A percentile compares a stretch with the other conserved stretches of the same genome.
phyloP scores from a whole-genome alignment of 2,888 invertebrate species.

The Beris chalybata region DNA sequence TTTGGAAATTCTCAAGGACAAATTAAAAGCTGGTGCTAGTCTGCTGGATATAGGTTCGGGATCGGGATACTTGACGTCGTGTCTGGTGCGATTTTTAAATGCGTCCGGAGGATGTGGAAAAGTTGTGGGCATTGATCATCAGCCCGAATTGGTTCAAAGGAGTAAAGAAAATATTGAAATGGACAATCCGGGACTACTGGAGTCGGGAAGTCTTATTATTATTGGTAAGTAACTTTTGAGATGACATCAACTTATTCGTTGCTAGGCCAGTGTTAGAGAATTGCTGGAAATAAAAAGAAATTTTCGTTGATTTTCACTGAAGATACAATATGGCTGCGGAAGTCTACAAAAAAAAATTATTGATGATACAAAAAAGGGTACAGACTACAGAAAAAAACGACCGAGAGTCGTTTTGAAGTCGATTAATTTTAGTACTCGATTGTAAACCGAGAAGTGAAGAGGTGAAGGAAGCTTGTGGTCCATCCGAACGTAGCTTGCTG shows the following conservation, averaged over 20 bases:
- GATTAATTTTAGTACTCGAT: too few relatives aligned
- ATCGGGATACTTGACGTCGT: constrained; percentile 89
- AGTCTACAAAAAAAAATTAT: too few relatives aligned
- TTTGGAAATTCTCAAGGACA: constrained; percentile 78
- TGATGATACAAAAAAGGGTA: too few relatives aligned
- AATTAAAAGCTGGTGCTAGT: constrained; percentile 72
- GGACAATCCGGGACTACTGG: constrained; percentile 71
- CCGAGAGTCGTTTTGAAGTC: too few relatives aligned
- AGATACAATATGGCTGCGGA: constrained; percentile 13
- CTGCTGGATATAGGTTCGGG: constrained; percentile 93
- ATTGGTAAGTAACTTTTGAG: constrained; percentile 60
- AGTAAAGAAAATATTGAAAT: constrained; percentile 76
- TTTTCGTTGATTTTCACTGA: constrained; percentile 16
- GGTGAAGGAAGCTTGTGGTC: too few relatives aligned
- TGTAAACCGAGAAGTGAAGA: too few relatives aligned
- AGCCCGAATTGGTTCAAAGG: constrained; percentile 74
- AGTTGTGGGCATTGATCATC: constrained; percentile 89
- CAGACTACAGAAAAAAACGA: too few relatives aligned
- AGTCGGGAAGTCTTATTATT: constrained; percentile 68
- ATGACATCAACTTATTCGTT: too few relatives aligned
- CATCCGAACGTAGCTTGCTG: too few relatives aligned
- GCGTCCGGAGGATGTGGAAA: constrained; percentile 58
- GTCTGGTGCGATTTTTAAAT: constrained; percentile 82
- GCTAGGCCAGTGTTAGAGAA: too few relatives aligned
- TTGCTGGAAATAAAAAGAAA: too few relatives aligned